Evolutionary conservation across 1,140 invertebrate genomes (phyloP).

Genomic region (Conus betulinus): DNA sequence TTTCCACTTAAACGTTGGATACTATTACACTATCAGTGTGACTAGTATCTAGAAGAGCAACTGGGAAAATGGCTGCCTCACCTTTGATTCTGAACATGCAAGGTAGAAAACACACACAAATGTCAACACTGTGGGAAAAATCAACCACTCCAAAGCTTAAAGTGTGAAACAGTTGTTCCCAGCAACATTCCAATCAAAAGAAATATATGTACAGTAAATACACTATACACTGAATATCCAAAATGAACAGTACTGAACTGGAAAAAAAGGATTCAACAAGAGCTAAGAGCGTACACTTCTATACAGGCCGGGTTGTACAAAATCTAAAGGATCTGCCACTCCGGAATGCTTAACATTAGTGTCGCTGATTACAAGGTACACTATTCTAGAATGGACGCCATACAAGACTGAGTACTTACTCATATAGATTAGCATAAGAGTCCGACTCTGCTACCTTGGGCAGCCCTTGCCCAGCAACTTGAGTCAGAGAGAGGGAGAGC

Average conservation of each 20-base stretch:
- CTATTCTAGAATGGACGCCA: not conserved
- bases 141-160: constrained; percentile 34
- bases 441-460: too few species aligned
- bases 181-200: constrained; percentile 34
- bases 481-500: too few species aligned
- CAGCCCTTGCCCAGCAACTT: too few species aligned
- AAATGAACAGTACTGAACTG: not conserved
- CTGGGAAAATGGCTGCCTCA: constrained; percentile 65
- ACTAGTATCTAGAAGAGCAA: constrained; percentile 50
- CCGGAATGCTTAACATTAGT: constrained; percentile 30
- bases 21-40: constrained; percentile 22
- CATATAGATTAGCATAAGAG: too few species aligned
- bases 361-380: constrained; percentile 2
- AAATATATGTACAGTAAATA: constrained; percentile 29
- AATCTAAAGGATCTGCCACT: constrained; percentile 3
- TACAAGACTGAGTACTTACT: too few species aligned
- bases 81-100: constrained; percentile 50
- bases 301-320: not conserved
- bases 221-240: not conserved
- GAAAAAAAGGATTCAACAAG: not conserved
- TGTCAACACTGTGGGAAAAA: constrained; percentile 37
- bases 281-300: not conserved
- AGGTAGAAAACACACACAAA: constrained; percentile 31
- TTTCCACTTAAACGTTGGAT: not conserved
- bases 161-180: constrained; percentile 33